phyloP scores from a whole-genome alignment of 2,113 vertebrate species.

The Hydrolagus affinis region DNA sequence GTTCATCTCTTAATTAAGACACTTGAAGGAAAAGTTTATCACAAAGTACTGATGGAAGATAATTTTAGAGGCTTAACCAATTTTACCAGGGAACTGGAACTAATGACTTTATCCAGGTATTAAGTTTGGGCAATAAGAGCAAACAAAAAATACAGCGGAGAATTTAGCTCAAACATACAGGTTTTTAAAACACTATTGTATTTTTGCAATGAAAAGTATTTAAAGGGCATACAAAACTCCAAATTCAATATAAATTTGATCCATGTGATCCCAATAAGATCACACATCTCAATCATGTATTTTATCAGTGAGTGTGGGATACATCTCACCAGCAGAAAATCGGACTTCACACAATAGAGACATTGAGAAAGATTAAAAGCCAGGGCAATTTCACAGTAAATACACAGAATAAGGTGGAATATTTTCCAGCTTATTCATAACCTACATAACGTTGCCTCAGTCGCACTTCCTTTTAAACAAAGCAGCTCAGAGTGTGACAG shows the following conservation, averaged over 20 bases:
- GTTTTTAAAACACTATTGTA: no score
- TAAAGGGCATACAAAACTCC: no score
- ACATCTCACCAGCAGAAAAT: background rate
- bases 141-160: background rate
- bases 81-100: background rate
- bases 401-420: background rate
- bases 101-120: background rate
- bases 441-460: background rate
- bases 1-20: constrained; percentile 7
- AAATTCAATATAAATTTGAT: background rate
- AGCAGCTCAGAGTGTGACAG: background rate
- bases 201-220: background rate
- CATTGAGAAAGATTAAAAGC: background rate
- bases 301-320: background rate
- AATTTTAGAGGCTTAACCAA: background rate
- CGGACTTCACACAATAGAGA: background rate
- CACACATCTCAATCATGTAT: no score
- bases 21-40: background rate
- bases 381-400: background rate
- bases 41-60: background rate
- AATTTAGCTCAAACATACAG: background rate
- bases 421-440: background rate
- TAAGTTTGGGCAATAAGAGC: background rate
- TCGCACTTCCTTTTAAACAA: background rate
- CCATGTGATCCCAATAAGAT: background rate